Evolutionary conservation across 1,140 invertebrate genomes (phyloP), one percentile per base, ranked within the genome.

Genomic region (Charaxes varanes): DNA sequence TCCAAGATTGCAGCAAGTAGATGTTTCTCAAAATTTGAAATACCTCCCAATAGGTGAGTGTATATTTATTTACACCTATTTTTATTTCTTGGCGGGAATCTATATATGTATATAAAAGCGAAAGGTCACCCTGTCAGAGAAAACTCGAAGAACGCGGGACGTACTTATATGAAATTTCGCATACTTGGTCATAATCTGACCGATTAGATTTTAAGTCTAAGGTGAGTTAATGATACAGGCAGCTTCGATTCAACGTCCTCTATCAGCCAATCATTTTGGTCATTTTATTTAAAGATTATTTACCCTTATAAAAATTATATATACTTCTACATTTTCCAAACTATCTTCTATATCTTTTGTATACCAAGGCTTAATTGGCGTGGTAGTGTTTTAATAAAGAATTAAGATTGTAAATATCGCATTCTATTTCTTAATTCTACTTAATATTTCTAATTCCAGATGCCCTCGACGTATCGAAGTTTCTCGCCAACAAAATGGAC

Each of bases 401-500:
- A 32, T 18, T 10, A 11, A 34, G 18, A 18, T 3, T 2, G 17
- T 2, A 6, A 1, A 7, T 18, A 15, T 7, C 13, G 3, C n/a
- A n/a, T 0, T 6, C 10, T 24, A 6, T 6, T 2, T 1, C 7
- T 36, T 26, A 12, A 19, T 21, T 23, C 6, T 24, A 30, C n/a
- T 30, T 23, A n/a, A 7, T 28, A 15, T 14, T 28, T 28, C 6
- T 2, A 14, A 3, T 43, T 48, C 10, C 30, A 53, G 50, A 36
- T 12, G 13, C 38, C 2, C 58, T 54, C 13, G 40, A 62, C 19
- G 30, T 52, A n/a, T 16, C 30, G 23, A 14, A 43, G 5, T 36
- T 64, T 1, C 45, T 65, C 34, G 42, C 28, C 8, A 53, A 53
- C 12, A 40, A 42, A 17, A 1, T 52, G 6, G 36, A 56, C n/a